phyloP scores from a whole-genome alignment of 2,797 vertebrate species.

The Microctenopoma lineatum region DNA sequence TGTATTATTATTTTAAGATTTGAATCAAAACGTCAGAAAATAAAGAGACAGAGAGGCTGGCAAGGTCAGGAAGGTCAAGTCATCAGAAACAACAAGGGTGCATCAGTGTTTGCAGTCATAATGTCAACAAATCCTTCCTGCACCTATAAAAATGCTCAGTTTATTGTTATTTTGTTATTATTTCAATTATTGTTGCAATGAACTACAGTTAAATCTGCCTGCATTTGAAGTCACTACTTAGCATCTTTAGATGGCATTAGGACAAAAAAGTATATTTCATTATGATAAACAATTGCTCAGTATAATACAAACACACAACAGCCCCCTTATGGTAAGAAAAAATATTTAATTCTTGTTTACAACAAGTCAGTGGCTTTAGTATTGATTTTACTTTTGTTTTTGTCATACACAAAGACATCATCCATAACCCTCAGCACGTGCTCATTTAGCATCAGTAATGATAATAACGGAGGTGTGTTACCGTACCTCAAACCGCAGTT shows the following conservation, averaged over 20 bases:
- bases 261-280: too few relatives aligned
- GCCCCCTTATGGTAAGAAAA: background rate
- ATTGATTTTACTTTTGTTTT: background rate
- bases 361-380: background rate
- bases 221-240: too few relatives aligned
- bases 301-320: background rate
- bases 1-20: conserved; percentile 17
- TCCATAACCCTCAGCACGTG: background rate
- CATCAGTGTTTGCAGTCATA: conserved; percentile 1
- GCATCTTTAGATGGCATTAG: background rate
- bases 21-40: conserved; percentile 1
- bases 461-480: conserved; percentile 25
- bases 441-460: background rate
- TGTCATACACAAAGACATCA: background rate
- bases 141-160: too few relatives aligned
- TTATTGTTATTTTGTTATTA: too few relatives aligned
- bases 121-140: background rate
- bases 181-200: too few relatives aligned
- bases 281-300: background rate
- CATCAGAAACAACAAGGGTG: conserved; percentile 3
- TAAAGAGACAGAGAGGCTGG: conserved; percentile 4
- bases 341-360: background rate
- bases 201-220: too few relatives aligned
- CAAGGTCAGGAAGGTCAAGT: conserved; percentile 31
- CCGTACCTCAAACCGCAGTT: background rate